Base-by-base conservation (phyloP, 2,888 invertebrate species). In the Archaeoteleia sp. region DNA sequence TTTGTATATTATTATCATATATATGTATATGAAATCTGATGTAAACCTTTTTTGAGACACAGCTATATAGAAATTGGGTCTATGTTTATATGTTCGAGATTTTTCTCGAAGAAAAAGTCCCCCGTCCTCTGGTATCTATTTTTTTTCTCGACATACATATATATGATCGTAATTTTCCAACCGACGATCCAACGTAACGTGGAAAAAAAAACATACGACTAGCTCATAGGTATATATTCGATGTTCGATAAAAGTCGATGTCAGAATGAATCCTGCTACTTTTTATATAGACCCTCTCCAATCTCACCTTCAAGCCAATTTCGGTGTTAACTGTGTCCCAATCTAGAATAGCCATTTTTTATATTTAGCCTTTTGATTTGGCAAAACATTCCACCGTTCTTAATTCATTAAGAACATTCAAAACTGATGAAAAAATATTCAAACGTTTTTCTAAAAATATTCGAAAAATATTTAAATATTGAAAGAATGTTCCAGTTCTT, bases 281-380 rank as follows among this genome's bases (percentile, higher is more conserved):
- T 71, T 71, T 73, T 78, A 70, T 76, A 74, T 71, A 67, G 75
- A 78, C 71, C 76, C 74, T 53, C 63, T 72, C 74, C 74, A 73
- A 29, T 61, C 32, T 74, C 62, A 79, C 74, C 78, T 66, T 66
- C 72, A 62, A 77, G 79, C 79, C 78, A 80, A 77, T 74, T 80
- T 77, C 76, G 80, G 70, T 83, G 82, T 84, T 82, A 78, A 82
- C 77, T 83, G 83, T 84, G 67, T 79, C 81, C 81, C 76, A 78
- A 82, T 5, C 49, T 83, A 83, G 82, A 78, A 78, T 83, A 83
- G 82, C 76, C 74, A 77, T 69, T 73, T 77, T 77, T 77, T 74
- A 73, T 74, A 60, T 77, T 75, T 74, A 78, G 77, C 76, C 71
- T 72, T 72, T 75, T 76, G 79, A 79, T 79, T 70, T 82, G 81